These are phyloP conservation scores for Agrilus biguttatus DNA, from an alignment of 2,888 invertebrate species.

Conservation along the genomic window DNA sequence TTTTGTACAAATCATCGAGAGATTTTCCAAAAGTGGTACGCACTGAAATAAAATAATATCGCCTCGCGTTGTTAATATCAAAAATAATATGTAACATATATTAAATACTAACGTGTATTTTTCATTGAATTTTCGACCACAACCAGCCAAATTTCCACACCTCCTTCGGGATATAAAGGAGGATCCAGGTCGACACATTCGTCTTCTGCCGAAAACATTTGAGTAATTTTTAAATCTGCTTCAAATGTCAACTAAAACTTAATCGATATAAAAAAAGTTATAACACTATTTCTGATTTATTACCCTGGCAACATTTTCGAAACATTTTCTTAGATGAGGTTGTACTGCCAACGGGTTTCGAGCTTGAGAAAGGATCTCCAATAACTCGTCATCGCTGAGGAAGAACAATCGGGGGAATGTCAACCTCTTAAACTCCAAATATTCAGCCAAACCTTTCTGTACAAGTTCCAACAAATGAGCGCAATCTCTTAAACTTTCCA, in stretches of 20 bases:
- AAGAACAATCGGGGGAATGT: constrained; percentile 69
- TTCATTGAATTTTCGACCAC: constrained; percentile 56
- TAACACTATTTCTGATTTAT: neutral
- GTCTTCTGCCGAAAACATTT: constrained; percentile 65
- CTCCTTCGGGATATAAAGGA: constrained; percentile 51
- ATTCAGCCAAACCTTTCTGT: constrained; percentile 60
- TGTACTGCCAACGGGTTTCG: constrained; percentile 64
- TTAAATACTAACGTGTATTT: constrained; percentile 36
- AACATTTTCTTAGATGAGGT: constrained; percentile 71
- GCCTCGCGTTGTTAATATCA: neutral
- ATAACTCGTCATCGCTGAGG: constrained; percentile 68
- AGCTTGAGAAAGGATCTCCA: constrained; percentile 69
- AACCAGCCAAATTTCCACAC: constrained; percentile 63
- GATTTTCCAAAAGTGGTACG: constrained; percentile 33
- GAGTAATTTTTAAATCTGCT: constrained; percentile 49
- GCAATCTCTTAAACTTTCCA: constrained; percentile 57
- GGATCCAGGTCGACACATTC: constrained; percentile 55
- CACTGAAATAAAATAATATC: constrained; percentile 16
- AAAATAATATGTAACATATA: neutral
- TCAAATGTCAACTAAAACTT: constrained; percentile 47
- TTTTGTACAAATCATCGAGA: constrained; percentile 28
- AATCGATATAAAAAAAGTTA: neutral
- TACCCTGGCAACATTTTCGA: constrained; percentile 60
- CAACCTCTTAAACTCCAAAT: constrained; percentile 61
- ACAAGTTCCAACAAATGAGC: constrained; percentile 56